phyloP scores from a whole-genome alignment of 2,888 invertebrate species.

The Hoplodrina blanda region DNA sequence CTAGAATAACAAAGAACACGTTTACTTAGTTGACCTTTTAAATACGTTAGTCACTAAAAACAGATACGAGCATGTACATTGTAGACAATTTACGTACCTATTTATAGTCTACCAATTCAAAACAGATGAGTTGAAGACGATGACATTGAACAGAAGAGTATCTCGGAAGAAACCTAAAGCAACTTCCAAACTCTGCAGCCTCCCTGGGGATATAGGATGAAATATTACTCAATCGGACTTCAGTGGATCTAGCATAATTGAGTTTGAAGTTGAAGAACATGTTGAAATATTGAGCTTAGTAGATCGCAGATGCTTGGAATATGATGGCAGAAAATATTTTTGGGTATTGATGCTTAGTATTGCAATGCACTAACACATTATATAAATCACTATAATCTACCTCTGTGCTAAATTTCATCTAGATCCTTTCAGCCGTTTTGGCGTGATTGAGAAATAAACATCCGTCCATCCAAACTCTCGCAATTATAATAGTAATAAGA shows the following conservation, averaged over 20 bases:
- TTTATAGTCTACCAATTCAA: constrained; percentile 9
- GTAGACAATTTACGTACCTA: neutral
- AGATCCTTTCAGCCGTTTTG: too few relatives aligned
- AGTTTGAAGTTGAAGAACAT: constrained; percentile 53
- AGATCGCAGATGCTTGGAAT: constrained; percentile 8
- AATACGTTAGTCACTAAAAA: too few relatives aligned
- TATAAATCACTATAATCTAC: too few relatives aligned
- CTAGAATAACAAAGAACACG: too few relatives aligned
- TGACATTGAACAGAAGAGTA: constrained; percentile 42
- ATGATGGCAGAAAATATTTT: neutral
- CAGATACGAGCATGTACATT: too few relatives aligned
- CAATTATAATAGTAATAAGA: too few relatives aligned
- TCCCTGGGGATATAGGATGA: constrained; percentile 50
- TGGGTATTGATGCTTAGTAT: neutral
- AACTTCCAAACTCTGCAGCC: constrained; percentile 36
- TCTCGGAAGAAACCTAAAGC: constrained; percentile 19
- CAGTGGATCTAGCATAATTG: constrained; percentile 56
- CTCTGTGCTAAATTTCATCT: too few relatives aligned
- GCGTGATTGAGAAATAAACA: too few relatives aligned
- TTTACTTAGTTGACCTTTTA: too few relatives aligned
- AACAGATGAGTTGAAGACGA: constrained; percentile 24
- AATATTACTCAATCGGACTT: constrained; percentile 53
- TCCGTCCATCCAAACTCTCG: too few relatives aligned
- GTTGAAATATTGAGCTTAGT: constrained; percentile 28
- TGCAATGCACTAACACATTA: neutral